These are phyloP conservation scores for Agrilus mali DNA, from an alignment of 2,888 invertebrate species.

Conservation along the genomic window DNA sequence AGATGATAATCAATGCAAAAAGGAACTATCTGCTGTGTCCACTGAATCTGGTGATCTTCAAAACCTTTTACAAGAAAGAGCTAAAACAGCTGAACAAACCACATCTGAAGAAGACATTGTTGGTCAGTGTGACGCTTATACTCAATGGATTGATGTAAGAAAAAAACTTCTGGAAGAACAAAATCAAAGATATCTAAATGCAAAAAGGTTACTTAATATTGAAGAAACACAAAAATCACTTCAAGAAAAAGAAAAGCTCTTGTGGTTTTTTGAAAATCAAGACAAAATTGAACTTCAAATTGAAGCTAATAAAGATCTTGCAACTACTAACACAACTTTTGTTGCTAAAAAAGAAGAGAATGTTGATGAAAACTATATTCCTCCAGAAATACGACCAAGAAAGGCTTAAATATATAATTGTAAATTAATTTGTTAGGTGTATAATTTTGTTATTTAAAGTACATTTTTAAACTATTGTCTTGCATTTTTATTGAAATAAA, in stretches of 20 bases:
- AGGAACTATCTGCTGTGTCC: constrained; percentile 15
- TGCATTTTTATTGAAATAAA: too few species aligned
- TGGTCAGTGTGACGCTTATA: constrained; percentile 43
- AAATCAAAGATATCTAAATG: constrained; percentile 37
- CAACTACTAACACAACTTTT: constrained; percentile 7
- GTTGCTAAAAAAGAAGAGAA: constrained; percentile 6
- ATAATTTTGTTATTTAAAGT: too few species aligned
- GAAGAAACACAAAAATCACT: constrained; percentile 46
- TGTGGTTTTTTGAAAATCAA: constrained; percentile 75
- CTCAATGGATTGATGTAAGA: constrained; percentile 46
- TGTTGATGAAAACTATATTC: constrained; percentile 52
- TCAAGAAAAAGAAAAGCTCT: constrained; percentile 45
- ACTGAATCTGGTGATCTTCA: constrained; percentile 26
- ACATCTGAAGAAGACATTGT: constrained; percentile 45
- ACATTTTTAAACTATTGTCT: too few species aligned
- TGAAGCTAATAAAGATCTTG: constrained; percentile 40
- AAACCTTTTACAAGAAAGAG: constrained; percentile 36
- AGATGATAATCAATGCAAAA: constrained; percentile 22
- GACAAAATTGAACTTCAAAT: constrained; percentile 62
- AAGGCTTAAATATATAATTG: neutral
- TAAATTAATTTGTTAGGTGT: too few species aligned
- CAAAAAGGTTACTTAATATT: constrained; percentile 40
- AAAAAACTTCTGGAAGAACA: constrained; percentile 46
- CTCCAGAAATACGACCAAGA: constrained; percentile 46
- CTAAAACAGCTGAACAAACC: constrained; percentile 43